Conservation (phyloP, 2,113 vertebrate genomes). For the Columbina picui region DNA sequence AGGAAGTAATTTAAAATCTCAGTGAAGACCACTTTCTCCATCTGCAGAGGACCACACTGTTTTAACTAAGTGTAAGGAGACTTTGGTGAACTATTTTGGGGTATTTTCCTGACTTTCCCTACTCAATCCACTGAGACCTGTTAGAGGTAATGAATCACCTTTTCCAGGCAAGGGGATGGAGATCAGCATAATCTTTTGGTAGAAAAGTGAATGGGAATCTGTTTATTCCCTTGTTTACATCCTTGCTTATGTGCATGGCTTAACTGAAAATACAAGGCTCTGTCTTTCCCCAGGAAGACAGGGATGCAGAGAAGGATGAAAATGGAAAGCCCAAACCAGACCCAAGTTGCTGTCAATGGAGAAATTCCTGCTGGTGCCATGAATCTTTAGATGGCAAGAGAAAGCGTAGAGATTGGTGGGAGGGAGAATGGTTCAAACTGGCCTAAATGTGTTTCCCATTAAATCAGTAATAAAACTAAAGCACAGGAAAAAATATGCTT, state of each 20-base stretch:
- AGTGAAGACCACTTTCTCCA: background rate
- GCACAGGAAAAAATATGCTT: background rate
- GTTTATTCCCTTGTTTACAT: background rate
- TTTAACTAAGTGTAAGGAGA: background rate
- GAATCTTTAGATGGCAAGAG: background rate
- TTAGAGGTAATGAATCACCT: background rate
- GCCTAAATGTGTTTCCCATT: background rate
- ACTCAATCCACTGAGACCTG: accelerated
- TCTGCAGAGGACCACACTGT: background rate
- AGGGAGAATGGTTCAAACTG: background rate
- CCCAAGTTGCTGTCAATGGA: background rate
- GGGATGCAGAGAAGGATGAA: background rate
- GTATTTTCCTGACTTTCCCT: background rate
- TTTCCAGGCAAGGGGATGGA: background rate
- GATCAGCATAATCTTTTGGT: background rate
- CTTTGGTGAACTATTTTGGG: background rate
- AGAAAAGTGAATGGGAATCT: background rate
- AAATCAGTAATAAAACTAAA: background rate
- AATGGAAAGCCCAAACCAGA: background rate
- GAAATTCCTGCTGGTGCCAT: background rate
- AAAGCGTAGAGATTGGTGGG: accelerated
- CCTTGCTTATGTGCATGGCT: background rate
- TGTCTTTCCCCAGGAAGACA: background rate
- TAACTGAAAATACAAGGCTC: background rate
- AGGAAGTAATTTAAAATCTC: background rate